These are phyloP conservation scores for Cylloceria caligata DNA, from an alignment of 2,888 invertebrate species.

Conservation along the genomic window DNA sequence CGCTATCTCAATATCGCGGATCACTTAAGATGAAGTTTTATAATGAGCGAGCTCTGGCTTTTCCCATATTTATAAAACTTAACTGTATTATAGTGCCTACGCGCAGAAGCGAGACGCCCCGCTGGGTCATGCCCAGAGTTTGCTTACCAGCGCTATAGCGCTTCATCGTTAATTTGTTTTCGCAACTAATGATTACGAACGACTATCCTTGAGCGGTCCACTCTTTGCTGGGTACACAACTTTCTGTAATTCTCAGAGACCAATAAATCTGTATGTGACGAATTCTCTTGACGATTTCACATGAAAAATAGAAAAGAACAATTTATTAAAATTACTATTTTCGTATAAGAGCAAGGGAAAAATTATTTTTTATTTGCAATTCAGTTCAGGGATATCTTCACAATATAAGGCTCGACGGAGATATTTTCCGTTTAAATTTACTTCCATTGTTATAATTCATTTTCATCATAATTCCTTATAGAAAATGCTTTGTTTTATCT, in stretches of 20 bases:
- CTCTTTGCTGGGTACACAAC: constrained; percentile 60
- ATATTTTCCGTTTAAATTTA: background rate
- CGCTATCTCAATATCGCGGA: constrained; percentile 47
- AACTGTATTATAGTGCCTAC: constrained; percentile 59
- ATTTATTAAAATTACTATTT: background rate
- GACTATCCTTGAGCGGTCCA: constrained; percentile 51
- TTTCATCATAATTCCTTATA: no score
- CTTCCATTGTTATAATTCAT: no score
- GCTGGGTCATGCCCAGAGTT: constrained; percentile 64
- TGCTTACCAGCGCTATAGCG: constrained; percentile 40
- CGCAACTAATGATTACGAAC: constrained; percentile 63
- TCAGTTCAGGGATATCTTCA: background rate
- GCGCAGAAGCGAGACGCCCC: constrained; percentile 57
- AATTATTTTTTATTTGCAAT: background rate
- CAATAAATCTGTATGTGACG: constrained; percentile 37
- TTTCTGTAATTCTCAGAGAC: constrained; percentile 36
- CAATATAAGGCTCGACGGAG: background rate
- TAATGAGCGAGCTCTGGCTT: constrained; percentile 53
- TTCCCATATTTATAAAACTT: constrained; percentile 61
- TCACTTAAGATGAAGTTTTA: constrained; percentile 59
- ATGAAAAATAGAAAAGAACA: background rate
- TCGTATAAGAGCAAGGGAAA: background rate
- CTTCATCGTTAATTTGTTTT: constrained; percentile 64
- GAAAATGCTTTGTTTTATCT: no score
- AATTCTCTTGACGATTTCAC: constrained; percentile 18